A percentile compares a stretch with the other conserved stretches of the same genome.
phyloP scores from a whole-genome alignment of 1,140 invertebrate species.

The Theocolax elegans region DNA sequence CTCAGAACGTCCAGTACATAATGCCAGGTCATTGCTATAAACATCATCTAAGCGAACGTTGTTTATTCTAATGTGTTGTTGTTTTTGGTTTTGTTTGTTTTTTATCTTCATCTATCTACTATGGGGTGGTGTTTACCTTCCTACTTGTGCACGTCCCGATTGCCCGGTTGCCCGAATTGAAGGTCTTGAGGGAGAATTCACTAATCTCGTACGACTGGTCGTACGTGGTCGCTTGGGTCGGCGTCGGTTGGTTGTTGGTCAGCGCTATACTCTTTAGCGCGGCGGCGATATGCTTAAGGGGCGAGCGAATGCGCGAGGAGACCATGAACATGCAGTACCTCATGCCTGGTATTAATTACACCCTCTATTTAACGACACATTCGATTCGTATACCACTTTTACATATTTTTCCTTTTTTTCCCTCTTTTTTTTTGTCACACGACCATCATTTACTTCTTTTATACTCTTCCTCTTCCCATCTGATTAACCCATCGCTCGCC shows the following conservation, averaged over 20 bases:
- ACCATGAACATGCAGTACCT: conserved; percentile 97
- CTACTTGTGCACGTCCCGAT: neutral
- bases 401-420: conserved; percentile 50
- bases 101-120: neutral
- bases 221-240: conserved; percentile 95
- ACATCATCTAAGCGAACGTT: too few relatives aligned
- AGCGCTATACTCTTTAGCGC: conserved; percentile 92
- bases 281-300: conserved; percentile 90
- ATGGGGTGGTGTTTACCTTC: conserved; percentile 10
- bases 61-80: too few relatives aligned
- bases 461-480: too few relatives aligned
- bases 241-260: conserved; percentile 87
- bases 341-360: conserved; percentile 86
- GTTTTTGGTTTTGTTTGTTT: conserved; percentile 64
- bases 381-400: too few relatives aligned
- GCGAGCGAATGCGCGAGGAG: conserved; percentile 91
- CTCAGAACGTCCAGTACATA: conserved; percentile 86
- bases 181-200: conserved; percentile 88
- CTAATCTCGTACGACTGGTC: conserved; percentile 94
- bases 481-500: too few relatives aligned
- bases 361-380: too few relatives aligned
- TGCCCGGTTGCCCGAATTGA: conserved; percentile 38
- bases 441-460: too few relatives aligned
- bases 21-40: conserved; percentile 83
- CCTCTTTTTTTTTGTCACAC: neutral